Base-by-base conservation (phyloP, 2,888 invertebrate genomes). In the Sminthurinus aureus region DNA sequence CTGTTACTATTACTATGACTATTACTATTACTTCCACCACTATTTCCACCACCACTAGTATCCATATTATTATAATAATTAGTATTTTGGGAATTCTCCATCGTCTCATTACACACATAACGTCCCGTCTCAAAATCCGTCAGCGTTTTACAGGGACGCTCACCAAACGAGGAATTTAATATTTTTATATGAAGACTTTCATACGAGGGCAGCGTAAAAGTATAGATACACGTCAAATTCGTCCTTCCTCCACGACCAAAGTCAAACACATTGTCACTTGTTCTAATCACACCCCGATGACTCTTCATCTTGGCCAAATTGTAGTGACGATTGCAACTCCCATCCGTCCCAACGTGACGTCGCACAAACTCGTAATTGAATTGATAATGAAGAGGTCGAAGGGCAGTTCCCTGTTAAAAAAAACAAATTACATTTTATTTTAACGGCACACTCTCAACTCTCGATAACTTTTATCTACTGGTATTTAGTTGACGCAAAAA, bases 231-330 rank as follows among this genome's bases (percentile, higher is more conserved):
- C 2, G 86, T 96, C 24, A 96, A 93, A 90, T 96, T 95, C 85
- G 93, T 92, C 12, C 95, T 93, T 52, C 96, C 96, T 38, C 96
- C 96, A 85, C 96, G 92, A 0, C 96, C 96, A 89, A 95, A 96
- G 15, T 96, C 92, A 89, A 96, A 96, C 66, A 96, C 94, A 89
- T 96, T 95, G 86, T 93, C 93, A 4, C 94, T 92, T 87, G 94
- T 94, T 85, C 93, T 87, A 58, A 89, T 90, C 0, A 92, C 91
- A 0, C 92, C 92, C 24, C 86, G 73, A 76, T 82, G 38, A 26
- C 26, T 51, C 24, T 79, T 79, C 92, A 92, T 2, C 86, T 88
- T 84, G 87, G 85, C 92, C 86, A 94, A 94, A 78, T 93, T 92
- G 90, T 96, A 96, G 87, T 94, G 93, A 81, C 96, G 93, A 38